Percentiles rank a stretch among this genome's conserved stretches.
Evolutionary conservation across 2,797 vertebrate species (phyloP).

Genomic region (Acipenser transmontanus): DNA sequence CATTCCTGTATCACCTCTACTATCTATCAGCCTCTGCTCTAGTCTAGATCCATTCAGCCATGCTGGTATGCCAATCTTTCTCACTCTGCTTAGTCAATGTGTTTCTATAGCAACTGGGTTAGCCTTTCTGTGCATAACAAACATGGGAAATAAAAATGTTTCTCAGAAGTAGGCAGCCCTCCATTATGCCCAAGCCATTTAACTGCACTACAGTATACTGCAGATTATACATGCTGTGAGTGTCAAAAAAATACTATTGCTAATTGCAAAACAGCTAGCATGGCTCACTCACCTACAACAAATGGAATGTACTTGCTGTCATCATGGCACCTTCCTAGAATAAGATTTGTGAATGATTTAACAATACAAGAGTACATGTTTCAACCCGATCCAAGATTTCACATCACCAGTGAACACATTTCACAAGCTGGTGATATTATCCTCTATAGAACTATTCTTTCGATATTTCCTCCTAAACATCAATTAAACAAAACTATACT

Average conservation of each 20-base stretch:
- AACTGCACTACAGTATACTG: neutral
- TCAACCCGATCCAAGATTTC: too few species aligned
- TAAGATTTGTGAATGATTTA: neutral
- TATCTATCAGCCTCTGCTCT: constrained; percentile 14
- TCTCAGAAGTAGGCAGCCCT: constrained; percentile 12
- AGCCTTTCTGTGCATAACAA: constrained; percentile 15
- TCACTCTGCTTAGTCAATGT: constrained; percentile 6
- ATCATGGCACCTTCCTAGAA: too few species aligned
- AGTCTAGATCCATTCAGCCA: neutral
- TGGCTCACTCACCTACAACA: neutral
- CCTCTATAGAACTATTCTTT: too few species aligned
- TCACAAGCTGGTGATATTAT: too few species aligned
- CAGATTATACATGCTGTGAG: neutral
- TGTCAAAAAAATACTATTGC: neutral
- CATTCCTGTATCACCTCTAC: neutral
- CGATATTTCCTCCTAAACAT: too few species aligned
- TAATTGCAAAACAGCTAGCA: neutral
- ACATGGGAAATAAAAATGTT: constrained; percentile 8
- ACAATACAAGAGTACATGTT: neutral
- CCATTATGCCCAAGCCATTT: neutral
- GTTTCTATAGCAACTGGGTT: constrained; percentile 22
- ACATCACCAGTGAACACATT: too few species aligned
- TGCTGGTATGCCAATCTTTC: constrained; percentile 5
- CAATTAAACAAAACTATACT: too few species aligned
- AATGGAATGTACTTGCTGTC: too few species aligned